phyloP scores from a whole-genome alignment of 2,797 vertebrate species.

The Aplochiton taeniatus region DNA sequence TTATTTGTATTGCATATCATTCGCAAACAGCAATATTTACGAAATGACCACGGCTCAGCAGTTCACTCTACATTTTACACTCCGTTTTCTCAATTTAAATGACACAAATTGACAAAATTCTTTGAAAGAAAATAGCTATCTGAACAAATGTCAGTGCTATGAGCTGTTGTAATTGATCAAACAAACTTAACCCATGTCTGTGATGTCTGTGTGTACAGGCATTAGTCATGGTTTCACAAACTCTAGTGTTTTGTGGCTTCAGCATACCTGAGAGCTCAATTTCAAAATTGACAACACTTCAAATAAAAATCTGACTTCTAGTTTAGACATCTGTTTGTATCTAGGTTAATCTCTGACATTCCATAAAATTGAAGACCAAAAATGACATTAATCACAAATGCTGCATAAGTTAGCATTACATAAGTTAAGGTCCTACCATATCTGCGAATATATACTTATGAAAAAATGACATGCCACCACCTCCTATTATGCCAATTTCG shows the following conservation, averaged over 20 bases:
- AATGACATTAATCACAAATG: too few species aligned
- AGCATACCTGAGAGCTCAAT: slow-evolving; percentile 53
- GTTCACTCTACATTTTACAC: too few species aligned
- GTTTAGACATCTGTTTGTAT: slow-evolving; percentile 21
- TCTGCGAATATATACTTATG: too few species aligned
- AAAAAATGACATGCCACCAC: too few species aligned
- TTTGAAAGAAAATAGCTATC: slow-evolving; percentile 42
- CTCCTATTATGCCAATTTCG: too few species aligned
- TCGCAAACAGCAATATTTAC: too few species aligned
- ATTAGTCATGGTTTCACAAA: slow-evolving; percentile 80
- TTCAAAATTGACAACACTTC: slow-evolving; percentile 64
- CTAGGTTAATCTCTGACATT: slow-evolving; percentile 20
- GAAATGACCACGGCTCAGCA: too few species aligned
- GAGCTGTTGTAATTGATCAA: slow-evolving; percentile 56
- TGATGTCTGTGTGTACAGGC: slow-evolving; percentile 64
- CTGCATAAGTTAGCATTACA: too few species aligned
- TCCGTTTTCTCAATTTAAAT: too few species aligned
- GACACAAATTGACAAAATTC: slow-evolving; percentile 3
- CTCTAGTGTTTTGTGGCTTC: slow-evolving; percentile 73
- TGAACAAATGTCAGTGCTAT: slow-evolving; percentile 41
- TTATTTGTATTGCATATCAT: too few species aligned
- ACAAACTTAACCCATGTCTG: slow-evolving; percentile 65
- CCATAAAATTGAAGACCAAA: neutral
- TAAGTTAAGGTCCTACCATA: too few species aligned
- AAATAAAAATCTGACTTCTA: slow-evolving; percentile 39